Evolutionary conservation across 2,888 invertebrate genomes (phyloP).

Genomic region (Ormyrus rosae): DNA sequence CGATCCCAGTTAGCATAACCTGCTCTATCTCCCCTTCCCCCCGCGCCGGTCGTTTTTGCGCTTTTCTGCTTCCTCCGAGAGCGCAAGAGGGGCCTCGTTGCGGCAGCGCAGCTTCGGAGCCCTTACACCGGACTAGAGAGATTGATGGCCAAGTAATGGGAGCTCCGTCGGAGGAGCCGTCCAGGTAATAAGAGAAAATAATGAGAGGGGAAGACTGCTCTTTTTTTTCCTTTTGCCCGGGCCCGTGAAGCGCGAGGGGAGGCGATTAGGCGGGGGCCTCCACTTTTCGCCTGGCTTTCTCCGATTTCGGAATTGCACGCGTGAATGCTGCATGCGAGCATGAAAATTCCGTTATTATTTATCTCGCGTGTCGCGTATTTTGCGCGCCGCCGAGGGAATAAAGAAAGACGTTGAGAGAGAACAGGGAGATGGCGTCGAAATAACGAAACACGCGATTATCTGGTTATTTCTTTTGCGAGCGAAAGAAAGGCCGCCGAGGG

Average conservation of each 20-base stretch:
- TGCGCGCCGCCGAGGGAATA: too few relatives aligned
- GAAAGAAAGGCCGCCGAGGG: too few relatives aligned
- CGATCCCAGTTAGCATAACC: slow-evolving; percentile 73
- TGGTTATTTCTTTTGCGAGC: too few relatives aligned
- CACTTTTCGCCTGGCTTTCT: too few relatives aligned
- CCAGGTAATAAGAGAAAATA: slow-evolving; percentile 37
- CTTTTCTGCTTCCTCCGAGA: slow-evolving; percentile 10
- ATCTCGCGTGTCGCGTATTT: slow-evolving; percentile 10
- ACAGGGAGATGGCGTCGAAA: too few relatives aligned
- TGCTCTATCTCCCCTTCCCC: slow-evolving; percentile 61
- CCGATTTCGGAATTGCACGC: neutral
- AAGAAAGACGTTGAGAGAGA: too few relatives aligned
- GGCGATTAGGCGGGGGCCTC: too few relatives aligned
- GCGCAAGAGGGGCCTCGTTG: neutral
- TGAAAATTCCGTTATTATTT: slow-evolving; percentile 32
- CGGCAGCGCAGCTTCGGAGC: slow-evolving; percentile 20
- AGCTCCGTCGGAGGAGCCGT: slow-evolving; percentile 53
- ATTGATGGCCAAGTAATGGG: slow-evolving; percentile 68
- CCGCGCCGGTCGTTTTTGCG: slow-evolving; percentile 2
- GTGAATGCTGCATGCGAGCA: neutral
- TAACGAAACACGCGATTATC: too few relatives aligned
- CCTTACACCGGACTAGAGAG: slow-evolving; percentile 59
- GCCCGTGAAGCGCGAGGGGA: too few relatives aligned
- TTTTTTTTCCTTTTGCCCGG: neutral
- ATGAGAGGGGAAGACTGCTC: slow-evolving; percentile 27